phyloP scores from a whole-genome alignment of 2,113 vertebrate species.

The Vireo altiloquus region DNA sequence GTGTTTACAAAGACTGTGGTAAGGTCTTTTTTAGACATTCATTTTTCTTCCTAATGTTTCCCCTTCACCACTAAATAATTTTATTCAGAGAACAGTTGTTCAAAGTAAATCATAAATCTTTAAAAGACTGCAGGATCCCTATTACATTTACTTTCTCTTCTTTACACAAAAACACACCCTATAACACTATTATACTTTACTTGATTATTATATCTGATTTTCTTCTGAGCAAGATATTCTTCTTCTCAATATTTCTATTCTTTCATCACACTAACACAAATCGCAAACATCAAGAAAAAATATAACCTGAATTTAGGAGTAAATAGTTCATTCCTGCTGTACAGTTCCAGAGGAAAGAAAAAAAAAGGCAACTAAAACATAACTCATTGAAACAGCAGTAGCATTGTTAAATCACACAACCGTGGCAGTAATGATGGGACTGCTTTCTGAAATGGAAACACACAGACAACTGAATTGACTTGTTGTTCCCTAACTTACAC shows the following conservation, averaged over 20 bases:
- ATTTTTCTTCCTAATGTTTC: neutral
- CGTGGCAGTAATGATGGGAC: rapidly evolving
- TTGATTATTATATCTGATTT: neutral
- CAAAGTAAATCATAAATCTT: neutral
- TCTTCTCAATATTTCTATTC: neutral
- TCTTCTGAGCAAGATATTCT: neutral
- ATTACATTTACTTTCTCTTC: neutral
- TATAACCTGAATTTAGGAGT: neutral
- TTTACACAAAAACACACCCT: neutral
- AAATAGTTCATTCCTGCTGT: neutral
- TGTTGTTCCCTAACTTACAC: neutral
- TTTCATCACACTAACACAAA: neutral
- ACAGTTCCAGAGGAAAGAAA: neutral
- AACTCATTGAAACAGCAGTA: neutral
- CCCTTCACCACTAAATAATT: neutral
- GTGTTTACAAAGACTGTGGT: neutral
- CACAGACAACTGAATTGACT: neutral
- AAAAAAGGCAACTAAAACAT: neutral
- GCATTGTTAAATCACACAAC: rapidly evolving
- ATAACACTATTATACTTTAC: neutral
- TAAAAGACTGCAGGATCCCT: neutral
- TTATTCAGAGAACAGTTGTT: neutral
- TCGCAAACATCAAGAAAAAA: neutral
- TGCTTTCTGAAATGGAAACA: neutral
- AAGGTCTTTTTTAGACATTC: neutral